Base-by-base conservation (phyloP, 2,888 invertebrate genomes). In the Habrosyne pyritoides region DNA sequence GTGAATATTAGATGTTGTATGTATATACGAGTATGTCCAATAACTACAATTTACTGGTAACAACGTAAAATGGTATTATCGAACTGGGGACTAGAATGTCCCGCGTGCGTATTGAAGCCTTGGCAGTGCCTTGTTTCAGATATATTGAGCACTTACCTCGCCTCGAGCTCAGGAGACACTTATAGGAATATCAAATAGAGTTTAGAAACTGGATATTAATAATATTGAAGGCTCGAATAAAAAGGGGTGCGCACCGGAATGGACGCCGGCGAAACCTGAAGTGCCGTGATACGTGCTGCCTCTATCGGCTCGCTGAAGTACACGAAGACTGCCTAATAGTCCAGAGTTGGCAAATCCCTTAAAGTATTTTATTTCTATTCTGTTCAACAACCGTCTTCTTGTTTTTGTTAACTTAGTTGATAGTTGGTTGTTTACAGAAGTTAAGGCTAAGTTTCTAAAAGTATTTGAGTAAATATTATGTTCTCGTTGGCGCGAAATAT, bases 181-280 rank as follows among this genome's bases (percentile, higher is more conserved):
- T 61, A 48, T 55, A 24, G 5, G 18, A 18, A 18, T 59, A 58
- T 65, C 55, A 53, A 67, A 60, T 67, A 24, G 64, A 57, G 18
- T 18, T 42, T 8, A 63, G 52, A 59, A 66, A 64, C 59, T 63
- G 51, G 28, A 48, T 50, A 53, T 59, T 49, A 48, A 53, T 53
- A 56, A 54, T 55, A 52, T 56, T 54, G 53, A 56, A 57, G 53
- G 24, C 58, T 66, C 56, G 28, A 60, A 67, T 56, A 60, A 73
- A 75, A 30, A 30, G 73, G 77, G 79, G 77, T 80, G 84, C 84
- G 86, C 79, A 83, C 83, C 84, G 84, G 71, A 77, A 79, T 78
- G 83, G 80, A 75, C 82, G 87, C 86, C 84, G 87, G 86, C 82
- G 81, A 78, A 86, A 79, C 86, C 85, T 86, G 83, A 84, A 90